These are phyloP conservation scores for Drosophila watanabei DNA, from an alignment of 1,140 invertebrate species.

Conservation along the genomic window DNA sequence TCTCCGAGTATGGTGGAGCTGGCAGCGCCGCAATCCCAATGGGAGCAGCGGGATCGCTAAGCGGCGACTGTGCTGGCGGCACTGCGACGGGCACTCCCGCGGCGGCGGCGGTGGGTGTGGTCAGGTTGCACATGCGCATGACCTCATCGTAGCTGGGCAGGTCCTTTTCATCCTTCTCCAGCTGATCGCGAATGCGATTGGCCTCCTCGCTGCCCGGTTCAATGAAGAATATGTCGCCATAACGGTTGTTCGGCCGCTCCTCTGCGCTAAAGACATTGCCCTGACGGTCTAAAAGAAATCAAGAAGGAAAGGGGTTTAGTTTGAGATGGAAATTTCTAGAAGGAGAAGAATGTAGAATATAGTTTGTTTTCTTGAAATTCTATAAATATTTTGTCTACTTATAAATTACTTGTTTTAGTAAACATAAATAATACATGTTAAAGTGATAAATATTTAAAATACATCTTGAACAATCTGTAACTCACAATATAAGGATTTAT, in stretches of 20 bases:
- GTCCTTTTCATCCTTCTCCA: constrained; percentile 82
- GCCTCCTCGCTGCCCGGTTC: constrained; percentile 74
- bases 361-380: not conserved
- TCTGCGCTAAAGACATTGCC: constrained; percentile 62
- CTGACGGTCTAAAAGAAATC: constrained; percentile 74
- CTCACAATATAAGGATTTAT: not conserved
- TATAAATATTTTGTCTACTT: not conserved
- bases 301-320: not conserved
- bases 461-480: not conserved
- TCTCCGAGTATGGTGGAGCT: constrained; percentile 72
- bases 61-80: not conserved
- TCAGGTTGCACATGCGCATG: constrained; percentile 81
- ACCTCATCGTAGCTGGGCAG: constrained; percentile 82
- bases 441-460: not conserved
- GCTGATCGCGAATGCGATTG: constrained; percentile 76
- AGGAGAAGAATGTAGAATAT: not conserved
- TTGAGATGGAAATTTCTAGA: not conserved
- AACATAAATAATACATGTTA: not conserved
- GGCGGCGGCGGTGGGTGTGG: constrained; percentile 60
- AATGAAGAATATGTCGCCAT: constrained; percentile 75
- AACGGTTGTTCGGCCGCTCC: constrained; percentile 59
- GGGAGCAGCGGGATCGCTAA: constrained; percentile 15
- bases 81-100: constrained; percentile 11
- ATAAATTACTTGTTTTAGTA: too few relatives aligned
- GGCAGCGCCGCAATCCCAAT: constrained; percentile 71